phyloP scores from a whole-genome alignment of 1,140 invertebrate genomes.

The Hyles euphorbiae region DNA sequence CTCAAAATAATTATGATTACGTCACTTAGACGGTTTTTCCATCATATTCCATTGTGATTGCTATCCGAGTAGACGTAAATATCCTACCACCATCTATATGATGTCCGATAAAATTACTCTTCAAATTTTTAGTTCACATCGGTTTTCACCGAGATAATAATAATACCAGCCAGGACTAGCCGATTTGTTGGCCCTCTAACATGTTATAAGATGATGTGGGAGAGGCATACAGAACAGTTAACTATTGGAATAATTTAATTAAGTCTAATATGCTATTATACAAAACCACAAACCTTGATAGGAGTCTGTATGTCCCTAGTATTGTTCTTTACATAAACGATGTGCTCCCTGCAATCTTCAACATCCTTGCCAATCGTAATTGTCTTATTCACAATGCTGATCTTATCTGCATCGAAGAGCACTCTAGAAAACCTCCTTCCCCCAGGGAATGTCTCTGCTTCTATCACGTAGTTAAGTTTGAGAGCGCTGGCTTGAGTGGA shows the following conservation, averaged over 20 bases:
- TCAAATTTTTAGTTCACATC: neutral
- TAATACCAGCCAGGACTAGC: too few relatives aligned
- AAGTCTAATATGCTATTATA: neutral
- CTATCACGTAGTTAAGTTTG: conserved; percentile 84
- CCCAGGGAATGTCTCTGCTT: conserved; percentile 87
- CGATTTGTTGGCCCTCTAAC: too few relatives aligned
- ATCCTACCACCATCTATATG: too few relatives aligned
- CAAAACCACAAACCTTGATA: conserved; percentile 76
- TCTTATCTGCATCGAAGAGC: conserved; percentile 79
- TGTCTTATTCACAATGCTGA: conserved; percentile 77
- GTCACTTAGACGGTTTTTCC: too few relatives aligned
- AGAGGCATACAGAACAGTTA: too few relatives aligned
- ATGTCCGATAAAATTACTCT: too few relatives aligned
- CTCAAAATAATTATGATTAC: too few relatives aligned
- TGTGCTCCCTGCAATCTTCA: conserved; percentile 82
- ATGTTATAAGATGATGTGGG: too few relatives aligned
- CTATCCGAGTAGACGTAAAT: too few relatives aligned
- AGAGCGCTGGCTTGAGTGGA: conserved; percentile 73
- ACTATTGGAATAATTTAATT: neutral
- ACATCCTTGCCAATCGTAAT: conserved; percentile 75
- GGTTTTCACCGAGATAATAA: too few relatives aligned
- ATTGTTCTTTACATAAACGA: conserved; percentile 89
- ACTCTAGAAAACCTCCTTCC: conserved; percentile 89
- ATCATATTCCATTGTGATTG: too few relatives aligned
- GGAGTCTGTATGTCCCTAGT: conserved; percentile 90